These are phyloP conservation scores for Galemys pyrenaicus DNA, from an alignment of 2,113 vertebrate genomes.

Conservation along the genomic window DNA sequence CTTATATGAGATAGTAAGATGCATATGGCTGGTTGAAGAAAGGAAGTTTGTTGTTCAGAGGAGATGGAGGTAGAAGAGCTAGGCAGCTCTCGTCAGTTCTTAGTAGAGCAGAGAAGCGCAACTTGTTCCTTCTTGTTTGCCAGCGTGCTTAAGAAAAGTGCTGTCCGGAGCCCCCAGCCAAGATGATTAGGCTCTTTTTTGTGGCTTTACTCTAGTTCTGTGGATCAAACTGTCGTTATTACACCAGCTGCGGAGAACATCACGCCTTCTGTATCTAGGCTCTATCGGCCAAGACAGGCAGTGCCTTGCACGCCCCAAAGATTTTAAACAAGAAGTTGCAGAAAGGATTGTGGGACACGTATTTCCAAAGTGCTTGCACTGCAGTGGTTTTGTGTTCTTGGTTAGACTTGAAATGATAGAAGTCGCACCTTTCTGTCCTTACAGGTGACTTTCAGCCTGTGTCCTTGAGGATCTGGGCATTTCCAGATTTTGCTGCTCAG, in stretches of 20 bases:
- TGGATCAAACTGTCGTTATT: slow-evolving; percentile 36
- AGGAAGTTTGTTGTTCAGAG: not conserved
- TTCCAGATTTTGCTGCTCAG: not conserved
- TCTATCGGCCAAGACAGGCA: not conserved
- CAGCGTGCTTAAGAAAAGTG: not conserved
- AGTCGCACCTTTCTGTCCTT: not conserved
- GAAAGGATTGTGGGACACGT: not conserved
- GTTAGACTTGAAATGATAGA: not conserved
- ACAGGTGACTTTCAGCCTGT: not conserved
- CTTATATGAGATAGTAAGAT: not conserved
- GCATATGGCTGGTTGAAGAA: not conserved
- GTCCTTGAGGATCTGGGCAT: not conserved
- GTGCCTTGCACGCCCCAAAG: not conserved
- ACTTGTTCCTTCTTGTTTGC: slow-evolving; percentile 17
- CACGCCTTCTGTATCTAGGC: not conserved
- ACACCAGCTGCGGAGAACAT: not conserved
- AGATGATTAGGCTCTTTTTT: not conserved
- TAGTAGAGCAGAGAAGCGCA: not conserved
- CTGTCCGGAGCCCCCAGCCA: not conserved
- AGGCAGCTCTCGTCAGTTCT: not conserved
- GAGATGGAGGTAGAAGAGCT: not conserved
- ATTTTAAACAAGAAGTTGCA: slow-evolving; percentile 4
- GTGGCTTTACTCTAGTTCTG: slow-evolving; percentile 36
- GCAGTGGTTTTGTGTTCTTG: not conserved
- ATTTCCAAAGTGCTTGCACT: not conserved